Base-by-base conservation (phyloP, 2,797 vertebrate species). In the Xenops minutus region DNA sequence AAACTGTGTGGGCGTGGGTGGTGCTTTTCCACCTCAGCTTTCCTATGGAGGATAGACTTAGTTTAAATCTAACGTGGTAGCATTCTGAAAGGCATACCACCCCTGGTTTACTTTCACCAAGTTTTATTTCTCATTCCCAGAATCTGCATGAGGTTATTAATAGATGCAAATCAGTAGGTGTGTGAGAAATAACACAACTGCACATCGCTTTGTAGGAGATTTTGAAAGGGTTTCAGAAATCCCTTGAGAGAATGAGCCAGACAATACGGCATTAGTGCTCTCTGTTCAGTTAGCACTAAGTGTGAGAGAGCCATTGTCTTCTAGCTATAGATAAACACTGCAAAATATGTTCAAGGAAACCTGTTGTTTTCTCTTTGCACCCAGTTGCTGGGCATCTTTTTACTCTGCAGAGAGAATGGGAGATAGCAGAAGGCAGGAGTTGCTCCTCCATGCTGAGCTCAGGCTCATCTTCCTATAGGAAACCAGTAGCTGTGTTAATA, bases 401-500 rank as follows among this genome's bases (percentile, higher is more conserved):
- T 41, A 20, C 13, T 72, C 48, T 75, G 41, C 55, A 9, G 23
- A 90, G 37, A 58, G 51, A 64, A 62, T 7, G 1, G 8, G 30
- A 69, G 39, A 82, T 13, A 21, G 34, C 62, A 81, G 52, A 54
- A 54, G 19, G 52, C 17, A 63, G 19, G 29, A 81, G 20, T 17
- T 0, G 1, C 34, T 82, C 19, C 58, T 36, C 51, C 29, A 8
- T 4, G 26, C 34, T 43, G 54, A 49, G 54, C 26, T 89, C 62
- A 75, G 20, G 32, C 29, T 52, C 54, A 32, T 26, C 41, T 76
- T 76, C 69, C 54, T 34, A 2, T 5, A n/a, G 27, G n/a, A 83
- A 56, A 22, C 19, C 46, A 13, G 4, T 1, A 88, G 58, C 5
- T n/a, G 41, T 0, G 0, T 14, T 52, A 4, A 41, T 55, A 36